Evolutionary conservation across 2,113 vertebrate genomes (phyloP).

Genomic region (Tragulus kanchil): DNA sequence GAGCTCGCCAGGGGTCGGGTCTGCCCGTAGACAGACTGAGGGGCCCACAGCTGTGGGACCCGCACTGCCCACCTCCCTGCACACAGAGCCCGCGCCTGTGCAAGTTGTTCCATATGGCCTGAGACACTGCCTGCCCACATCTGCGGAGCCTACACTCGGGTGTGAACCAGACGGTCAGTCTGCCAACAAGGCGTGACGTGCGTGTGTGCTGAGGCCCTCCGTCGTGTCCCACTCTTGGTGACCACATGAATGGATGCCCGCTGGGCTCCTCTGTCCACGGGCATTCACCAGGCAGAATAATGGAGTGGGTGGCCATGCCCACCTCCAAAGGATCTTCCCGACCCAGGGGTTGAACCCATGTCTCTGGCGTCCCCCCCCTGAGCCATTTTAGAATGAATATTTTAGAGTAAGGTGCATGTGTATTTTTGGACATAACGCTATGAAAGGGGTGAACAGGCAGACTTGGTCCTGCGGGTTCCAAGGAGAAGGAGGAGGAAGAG

Average conservation of each 20-base stretch:
- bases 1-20: background rate
- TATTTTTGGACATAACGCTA: background rate
- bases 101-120: too few relatives aligned
- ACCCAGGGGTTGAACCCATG: background rate
- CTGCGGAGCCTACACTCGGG: rapidly evolving
- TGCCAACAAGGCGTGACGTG: rapidly evolving
- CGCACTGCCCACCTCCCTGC: rapidly evolving
- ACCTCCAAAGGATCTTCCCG: background rate
- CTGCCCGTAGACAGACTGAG: background rate
- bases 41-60: background rate
- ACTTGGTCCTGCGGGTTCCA: too few relatives aligned
- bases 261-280: background rate
- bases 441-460: too few relatives aligned
- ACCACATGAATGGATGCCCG: background rate
- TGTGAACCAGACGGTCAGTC: too few relatives aligned
- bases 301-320: background rate
- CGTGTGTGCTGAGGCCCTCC: rapidly evolving
- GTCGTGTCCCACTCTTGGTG: rapidly evolving
- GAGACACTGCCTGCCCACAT: background rate
- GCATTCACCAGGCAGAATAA: background rate
- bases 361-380: background rate
- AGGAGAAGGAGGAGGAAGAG: too few relatives aligned
- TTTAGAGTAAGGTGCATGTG: background rate
- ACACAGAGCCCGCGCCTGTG: rapidly evolving
- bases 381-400: too few relatives aligned